Evolutionary conservation across 2,888 invertebrate species (phyloP).

Genomic region (Polyommatus iphigenia): DNA sequence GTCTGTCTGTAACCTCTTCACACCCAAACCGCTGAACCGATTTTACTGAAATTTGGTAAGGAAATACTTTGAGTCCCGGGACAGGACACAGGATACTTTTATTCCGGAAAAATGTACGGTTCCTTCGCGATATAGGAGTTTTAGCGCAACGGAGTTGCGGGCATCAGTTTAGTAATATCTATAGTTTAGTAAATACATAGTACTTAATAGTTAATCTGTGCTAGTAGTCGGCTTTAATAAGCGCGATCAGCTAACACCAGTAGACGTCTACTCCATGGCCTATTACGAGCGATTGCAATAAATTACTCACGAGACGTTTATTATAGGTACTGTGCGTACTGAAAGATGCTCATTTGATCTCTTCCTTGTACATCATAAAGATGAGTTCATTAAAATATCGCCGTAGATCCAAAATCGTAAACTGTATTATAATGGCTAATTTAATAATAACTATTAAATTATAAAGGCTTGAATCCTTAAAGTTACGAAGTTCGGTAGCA

Average conservation of each 20-base stretch:
- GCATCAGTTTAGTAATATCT: too few species aligned
- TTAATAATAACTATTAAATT: not conserved
- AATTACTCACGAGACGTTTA: not conserved
- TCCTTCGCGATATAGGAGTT: too few species aligned
- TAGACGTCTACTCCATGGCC: conserved; percentile 25
- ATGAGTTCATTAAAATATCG: conserved; percentile 15
- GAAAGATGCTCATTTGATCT: conserved; percentile 21
- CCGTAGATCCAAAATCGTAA: not conserved
- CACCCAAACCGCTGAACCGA: too few species aligned
- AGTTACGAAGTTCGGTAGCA: too few species aligned
- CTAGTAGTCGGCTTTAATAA: not conserved
- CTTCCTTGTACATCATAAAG: conserved; percentile 24
- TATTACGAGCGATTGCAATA: conserved; percentile 19
- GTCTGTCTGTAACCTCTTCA: too few species aligned
- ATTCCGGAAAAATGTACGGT: too few species aligned
- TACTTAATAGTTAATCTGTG: not conserved
- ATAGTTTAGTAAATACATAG: not conserved
- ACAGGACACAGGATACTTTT: too few species aligned
- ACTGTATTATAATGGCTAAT: not conserved
- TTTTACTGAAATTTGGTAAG: too few species aligned
- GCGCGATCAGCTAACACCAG: conserved; percentile 34
- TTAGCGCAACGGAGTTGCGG: too few species aligned
- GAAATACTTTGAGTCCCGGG: too few species aligned
- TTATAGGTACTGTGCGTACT: conserved; percentile 2
- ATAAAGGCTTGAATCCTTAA: too few species aligned